Conservation (phyloP, 2,113 vertebrate genomes). For the Fukomys damarensis region DNA sequence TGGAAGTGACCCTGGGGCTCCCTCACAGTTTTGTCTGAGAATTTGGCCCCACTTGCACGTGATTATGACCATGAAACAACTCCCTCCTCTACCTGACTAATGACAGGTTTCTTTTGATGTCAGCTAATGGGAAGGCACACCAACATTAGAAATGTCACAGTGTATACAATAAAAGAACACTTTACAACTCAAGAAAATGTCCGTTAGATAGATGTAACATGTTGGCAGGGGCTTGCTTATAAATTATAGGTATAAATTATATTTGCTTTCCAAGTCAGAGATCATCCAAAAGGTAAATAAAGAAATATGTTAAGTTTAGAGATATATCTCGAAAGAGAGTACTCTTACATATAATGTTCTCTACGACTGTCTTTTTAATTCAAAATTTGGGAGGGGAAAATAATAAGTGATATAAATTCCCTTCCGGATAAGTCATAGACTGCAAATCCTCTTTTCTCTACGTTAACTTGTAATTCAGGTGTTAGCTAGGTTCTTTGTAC, state of each 20-base stretch:
- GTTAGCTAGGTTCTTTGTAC: background rate
- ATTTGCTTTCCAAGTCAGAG: background rate
- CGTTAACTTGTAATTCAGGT: background rate
- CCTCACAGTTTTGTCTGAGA: background rate
- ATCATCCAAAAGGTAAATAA: background rate
- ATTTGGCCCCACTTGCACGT: background rate
- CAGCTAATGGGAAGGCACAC: background rate
- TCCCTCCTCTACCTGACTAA: background rate
- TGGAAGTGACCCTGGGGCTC: background rate
- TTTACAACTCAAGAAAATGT: constrained; percentile 9
- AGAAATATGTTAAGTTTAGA: background rate
- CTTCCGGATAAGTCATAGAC: background rate
- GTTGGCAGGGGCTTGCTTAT: background rate
- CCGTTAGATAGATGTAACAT: background rate
- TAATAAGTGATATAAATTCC: background rate
- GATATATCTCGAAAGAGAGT: background rate
- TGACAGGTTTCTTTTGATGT: background rate
- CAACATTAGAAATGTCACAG: background rate
- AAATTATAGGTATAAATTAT: background rate
- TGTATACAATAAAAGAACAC: background rate
- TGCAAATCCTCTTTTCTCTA: background rate
- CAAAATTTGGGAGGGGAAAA: background rate
- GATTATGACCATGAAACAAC: background rate
- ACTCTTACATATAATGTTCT: background rate
- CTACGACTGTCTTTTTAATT: background rate